Percentiles rank a stretch among this genome's conserved stretches.
phyloP scores from a whole-genome alignment of 2,113 vertebrate species.

The Merops nubicus region DNA sequence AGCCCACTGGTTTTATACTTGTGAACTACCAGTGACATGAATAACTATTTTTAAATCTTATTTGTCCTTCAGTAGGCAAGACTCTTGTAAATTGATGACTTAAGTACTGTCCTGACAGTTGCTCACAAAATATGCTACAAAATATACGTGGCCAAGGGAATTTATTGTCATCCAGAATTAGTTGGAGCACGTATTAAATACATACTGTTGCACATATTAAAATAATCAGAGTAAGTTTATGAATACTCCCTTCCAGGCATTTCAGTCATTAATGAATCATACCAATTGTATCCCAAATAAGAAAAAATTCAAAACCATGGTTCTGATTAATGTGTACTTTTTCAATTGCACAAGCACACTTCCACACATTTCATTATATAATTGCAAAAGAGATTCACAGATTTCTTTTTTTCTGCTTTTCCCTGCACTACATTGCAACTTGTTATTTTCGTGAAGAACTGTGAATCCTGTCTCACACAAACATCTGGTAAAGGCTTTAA shows the following conservation, averaged over 20 bases:
- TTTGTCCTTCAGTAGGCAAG: not conserved
- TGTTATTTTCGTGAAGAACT: not conserved
- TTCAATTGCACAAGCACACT: not conserved
- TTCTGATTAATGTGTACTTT: not conserved
- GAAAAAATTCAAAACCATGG: not conserved
- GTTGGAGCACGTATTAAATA: not conserved
- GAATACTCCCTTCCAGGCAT: not conserved
- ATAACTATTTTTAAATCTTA: constrained; percentile 34
- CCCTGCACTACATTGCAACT: not conserved
- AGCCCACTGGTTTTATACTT: constrained; percentile 1
- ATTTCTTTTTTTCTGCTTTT: not conserved
- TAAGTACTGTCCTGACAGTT: not conserved
- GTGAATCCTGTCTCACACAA: not conserved
- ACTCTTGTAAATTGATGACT: not conserved
- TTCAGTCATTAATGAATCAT: not conserved
- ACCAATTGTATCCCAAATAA: not conserved
- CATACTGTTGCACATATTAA: not conserved
- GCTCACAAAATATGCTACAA: not conserved
- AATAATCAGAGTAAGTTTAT: not conserved
- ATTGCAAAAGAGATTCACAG: not conserved
- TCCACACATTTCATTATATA: not conserved
- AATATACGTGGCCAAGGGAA: not conserved
- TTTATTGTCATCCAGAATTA: not conserved
- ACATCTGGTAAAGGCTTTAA: not conserved
- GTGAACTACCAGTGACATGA: constrained; percentile 2